phyloP scores from a whole-genome alignment of 2,888 invertebrate genomes.

The Eurytoma adleriae region DNA sequence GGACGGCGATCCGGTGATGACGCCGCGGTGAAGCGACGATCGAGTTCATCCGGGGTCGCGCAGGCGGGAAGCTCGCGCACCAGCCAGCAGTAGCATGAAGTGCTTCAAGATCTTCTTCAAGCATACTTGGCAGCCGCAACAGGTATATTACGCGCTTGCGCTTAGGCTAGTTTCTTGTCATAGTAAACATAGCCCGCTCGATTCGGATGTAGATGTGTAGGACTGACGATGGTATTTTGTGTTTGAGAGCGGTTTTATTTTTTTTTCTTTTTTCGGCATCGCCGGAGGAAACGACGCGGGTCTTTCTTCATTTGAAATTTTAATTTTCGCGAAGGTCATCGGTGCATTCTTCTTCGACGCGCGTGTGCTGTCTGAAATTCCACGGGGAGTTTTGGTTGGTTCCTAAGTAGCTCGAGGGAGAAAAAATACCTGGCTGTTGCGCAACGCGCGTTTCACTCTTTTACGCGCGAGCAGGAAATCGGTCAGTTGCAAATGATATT shows the following conservation, averaged over 20 bases:
- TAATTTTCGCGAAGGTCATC: conserved; percentile 18
- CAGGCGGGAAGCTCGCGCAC: not conserved
- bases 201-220: too few relatives aligned
- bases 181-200: too few relatives aligned
- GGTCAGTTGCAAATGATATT: not conserved
- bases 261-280: too few relatives aligned
- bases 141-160: conserved; percentile 63
- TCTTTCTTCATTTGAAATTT: conserved; percentile 38
- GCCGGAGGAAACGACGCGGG: not conserved
- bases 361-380: not conserved
- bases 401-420: too few relatives aligned
- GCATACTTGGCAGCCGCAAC: conserved; percentile 73
- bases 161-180: not conserved
- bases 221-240: too few relatives aligned
- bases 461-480: not conserved
- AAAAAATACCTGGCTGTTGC: not conserved
- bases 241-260: too few relatives aligned
- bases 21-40: too few relatives aligned
- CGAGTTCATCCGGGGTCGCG: too few relatives aligned
- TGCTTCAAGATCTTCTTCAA: conserved; percentile 72
- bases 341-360: not conserved
- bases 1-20: too few relatives aligned
- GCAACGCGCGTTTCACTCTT: conserved; percentile 9
- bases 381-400: too few relatives aligned
- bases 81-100: conserved; percentile 63